Evolutionary conservation across 1,140 invertebrate genomes (phyloP).

Genomic region (Drosophila varians): DNA sequence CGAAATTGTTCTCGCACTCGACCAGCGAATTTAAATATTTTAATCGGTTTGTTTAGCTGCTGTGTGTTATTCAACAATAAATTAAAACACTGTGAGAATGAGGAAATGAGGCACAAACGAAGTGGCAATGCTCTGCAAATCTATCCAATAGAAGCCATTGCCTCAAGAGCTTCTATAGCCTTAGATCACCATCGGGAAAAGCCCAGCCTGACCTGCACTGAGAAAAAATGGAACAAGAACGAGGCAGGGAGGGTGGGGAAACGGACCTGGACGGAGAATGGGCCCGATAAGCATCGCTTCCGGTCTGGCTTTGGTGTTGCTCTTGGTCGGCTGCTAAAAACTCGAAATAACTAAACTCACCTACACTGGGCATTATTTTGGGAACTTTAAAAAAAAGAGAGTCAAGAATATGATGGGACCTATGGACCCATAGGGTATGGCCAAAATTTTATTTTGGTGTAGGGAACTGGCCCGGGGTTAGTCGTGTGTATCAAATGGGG

Average conservation of each 20-base stretch:
- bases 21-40: constrained; percentile 75
- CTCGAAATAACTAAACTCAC: constrained; percentile 21
- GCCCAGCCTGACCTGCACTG: constrained; percentile 38
- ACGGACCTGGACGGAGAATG: constrained; percentile 11
- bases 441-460: neutral
- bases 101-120: neutral
- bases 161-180: no score
- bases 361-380: neutral
- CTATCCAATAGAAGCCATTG: no score
- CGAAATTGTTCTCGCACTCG: constrained; percentile 58
- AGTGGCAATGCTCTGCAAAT: neutral
- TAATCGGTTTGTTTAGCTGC: constrained; percentile 67
- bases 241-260: neutral
- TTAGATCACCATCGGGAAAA: neutral
- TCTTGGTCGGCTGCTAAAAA: constrained; percentile 18
- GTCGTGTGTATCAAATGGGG: constrained; percentile 80
- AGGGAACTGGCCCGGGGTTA: constrained; percentile 53
- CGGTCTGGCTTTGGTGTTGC: constrained; percentile 53
- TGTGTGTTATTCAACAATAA: constrained; percentile 31
- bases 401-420: no score
- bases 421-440: no score
- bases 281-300: constrained; percentile 74
- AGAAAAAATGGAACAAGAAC: neutral
- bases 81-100: constrained; percentile 6
- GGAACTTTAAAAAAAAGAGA: no score